Conservation (phyloP, 2,113 vertebrate species). For the Muscicapa adusta region DNA sequence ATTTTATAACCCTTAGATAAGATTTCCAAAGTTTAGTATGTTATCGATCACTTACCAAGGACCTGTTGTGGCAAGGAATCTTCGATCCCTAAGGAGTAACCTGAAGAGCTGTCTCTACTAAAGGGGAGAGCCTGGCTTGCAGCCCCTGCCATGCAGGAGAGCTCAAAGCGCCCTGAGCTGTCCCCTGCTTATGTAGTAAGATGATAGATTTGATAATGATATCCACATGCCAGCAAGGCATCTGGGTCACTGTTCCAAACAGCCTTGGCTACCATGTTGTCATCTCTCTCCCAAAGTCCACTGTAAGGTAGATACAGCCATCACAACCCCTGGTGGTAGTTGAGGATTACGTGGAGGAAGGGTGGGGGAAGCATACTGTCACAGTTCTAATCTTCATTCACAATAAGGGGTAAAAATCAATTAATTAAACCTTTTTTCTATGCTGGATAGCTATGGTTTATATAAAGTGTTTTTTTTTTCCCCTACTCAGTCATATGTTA, state of each 20-base stretch:
- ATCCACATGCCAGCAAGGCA: neutral
- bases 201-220: neutral
- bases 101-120: neutral
- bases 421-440: neutral
- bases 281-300: neutral
- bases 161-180: neutral
- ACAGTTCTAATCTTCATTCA: neutral
- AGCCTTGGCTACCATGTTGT: neutral
- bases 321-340: neutral
- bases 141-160: neutral
- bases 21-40: neutral
- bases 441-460: neutral
- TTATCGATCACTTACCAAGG: neutral
- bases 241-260: neutral
- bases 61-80: neutral
- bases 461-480: neutral
- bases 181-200: accelerated
- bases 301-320: neutral
- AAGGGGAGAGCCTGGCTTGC: too few relatives aligned
- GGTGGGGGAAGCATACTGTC: accelerated
- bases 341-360: neutral
- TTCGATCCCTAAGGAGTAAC: neutral
- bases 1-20: neutral
- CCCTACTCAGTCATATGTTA: neutral
- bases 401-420: neutral